Evolutionary conservation across 2,888 invertebrate genomes (phyloP).

Genomic region (Ectobius pallidus): DNA sequence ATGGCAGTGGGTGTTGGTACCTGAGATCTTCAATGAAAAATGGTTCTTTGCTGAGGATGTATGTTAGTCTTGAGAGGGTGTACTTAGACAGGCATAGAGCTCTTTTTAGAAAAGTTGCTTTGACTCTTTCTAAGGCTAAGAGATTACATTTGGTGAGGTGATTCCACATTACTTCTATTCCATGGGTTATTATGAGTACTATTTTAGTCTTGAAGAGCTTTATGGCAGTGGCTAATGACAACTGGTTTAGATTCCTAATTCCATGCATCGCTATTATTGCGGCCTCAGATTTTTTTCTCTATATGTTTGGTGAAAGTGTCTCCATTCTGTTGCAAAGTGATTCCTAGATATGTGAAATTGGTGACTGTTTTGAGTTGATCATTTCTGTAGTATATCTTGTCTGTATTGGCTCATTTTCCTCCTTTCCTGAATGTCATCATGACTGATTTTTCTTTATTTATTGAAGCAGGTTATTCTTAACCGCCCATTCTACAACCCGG

Average conservation of each 20-base stretch:
- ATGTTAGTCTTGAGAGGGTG: too few relatives aligned
- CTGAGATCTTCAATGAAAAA: too few relatives aligned
- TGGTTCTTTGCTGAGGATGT: too few relatives aligned
- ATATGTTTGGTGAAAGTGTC: background rate
- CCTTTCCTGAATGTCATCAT: background rate
- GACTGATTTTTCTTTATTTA: too few relatives aligned
- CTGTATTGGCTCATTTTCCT: background rate
- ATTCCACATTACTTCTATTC: too few relatives aligned
- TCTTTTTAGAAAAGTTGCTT: too few relatives aligned
- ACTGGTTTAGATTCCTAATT: background rate
- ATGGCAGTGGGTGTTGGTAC: too few relatives aligned
- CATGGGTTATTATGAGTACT: background rate
- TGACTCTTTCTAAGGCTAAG: too few relatives aligned
- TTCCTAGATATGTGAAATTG: too few relatives aligned
- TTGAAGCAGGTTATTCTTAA: background rate
- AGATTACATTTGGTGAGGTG: background rate
- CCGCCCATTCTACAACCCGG: background rate
- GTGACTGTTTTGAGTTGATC: too few relatives aligned
- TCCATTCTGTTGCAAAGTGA: background rate
- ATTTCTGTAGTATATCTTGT: background rate
- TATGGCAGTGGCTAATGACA: background rate
- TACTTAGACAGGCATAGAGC: too few relatives aligned
- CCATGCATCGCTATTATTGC: background rate
- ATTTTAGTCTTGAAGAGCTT: too few relatives aligned
- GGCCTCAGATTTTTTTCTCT: background rate